Conservation (phyloP, 2,113 vertebrate genomes). For the Chloropsis cyanopogon region DNA sequence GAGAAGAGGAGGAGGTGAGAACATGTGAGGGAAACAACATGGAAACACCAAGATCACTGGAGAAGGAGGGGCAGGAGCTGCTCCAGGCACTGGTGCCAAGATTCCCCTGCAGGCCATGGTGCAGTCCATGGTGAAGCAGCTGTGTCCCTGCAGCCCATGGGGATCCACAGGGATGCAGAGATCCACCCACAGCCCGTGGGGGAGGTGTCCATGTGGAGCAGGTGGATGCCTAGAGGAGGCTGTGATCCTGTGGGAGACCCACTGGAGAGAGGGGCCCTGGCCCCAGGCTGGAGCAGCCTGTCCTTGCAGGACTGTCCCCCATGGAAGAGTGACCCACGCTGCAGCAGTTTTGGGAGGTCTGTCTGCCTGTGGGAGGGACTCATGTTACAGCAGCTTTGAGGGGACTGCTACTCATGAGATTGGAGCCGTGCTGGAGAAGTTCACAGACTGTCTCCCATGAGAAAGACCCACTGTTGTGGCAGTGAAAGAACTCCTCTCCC, state of each 20-base stretch:
- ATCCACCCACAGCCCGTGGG: not conserved
- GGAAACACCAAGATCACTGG: too few species aligned
- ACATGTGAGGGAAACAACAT: too few species aligned
- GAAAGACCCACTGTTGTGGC: rapidly evolving
- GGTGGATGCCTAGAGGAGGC: not conserved
- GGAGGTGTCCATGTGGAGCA: rapidly evolving
- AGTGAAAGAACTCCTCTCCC: not conserved
- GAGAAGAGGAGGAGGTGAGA: not conserved
- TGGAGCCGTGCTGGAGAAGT: not conserved
- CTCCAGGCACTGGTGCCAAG: rapidly evolving
- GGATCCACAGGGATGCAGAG: not conserved
- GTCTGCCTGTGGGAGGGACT: too few species aligned
- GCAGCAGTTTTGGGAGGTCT: not conserved
- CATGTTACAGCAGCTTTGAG: too few species aligned
- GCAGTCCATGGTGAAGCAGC: not conserved
- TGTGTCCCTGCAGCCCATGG: not conserved
- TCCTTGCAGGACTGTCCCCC: rapidly evolving
- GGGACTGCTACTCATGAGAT: not conserved
- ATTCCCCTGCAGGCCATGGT: rapidly evolving
- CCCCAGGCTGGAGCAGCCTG: not conserved
- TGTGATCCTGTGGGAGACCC: not conserved
- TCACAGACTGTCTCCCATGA: rapidly evolving
- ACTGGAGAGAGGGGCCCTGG: too few species aligned
- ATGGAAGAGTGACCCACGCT: rapidly evolving
- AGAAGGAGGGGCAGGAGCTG: not conserved